These are phyloP conservation scores for Rhinopomastus cyanomelas DNA, from an alignment of 2,113 vertebrate genomes.

Conservation along the genomic window DNA sequence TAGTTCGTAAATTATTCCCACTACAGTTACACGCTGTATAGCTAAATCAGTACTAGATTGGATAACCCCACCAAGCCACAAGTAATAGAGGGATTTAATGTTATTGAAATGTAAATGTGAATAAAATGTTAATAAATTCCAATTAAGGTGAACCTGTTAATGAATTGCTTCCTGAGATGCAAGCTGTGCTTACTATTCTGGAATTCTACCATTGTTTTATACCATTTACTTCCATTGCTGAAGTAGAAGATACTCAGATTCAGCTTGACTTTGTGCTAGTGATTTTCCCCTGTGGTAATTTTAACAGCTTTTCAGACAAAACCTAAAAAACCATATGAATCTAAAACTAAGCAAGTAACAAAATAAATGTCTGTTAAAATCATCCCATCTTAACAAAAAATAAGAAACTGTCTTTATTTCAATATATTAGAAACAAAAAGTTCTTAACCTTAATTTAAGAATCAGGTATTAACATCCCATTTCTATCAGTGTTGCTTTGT, in stretches of 20 bases:
- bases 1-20: neutral
- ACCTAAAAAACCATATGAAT: neutral
- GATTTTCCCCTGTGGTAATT: neutral
- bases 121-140: neutral
- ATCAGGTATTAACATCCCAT: neutral
- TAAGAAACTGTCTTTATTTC: neutral
- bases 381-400: neutral
- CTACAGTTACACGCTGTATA: neutral
- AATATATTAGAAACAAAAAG: neutral
- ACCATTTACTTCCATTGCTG: neutral
- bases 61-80: neutral
- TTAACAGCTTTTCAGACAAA: neutral
- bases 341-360: neutral
- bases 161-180: neutral
- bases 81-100: neutral
- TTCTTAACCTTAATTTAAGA: neutral
- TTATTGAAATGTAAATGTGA: neutral
- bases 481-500: neutral
- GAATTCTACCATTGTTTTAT: neutral
- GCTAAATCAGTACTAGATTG: neutral
- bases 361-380: neutral
- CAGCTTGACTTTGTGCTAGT: neutral
- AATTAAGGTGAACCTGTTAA: neutral
- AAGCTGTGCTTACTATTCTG: neutral
- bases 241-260: neutral